Base-by-base conservation (phyloP, 2,113 vertebrate genomes). In the Mugil cephalus region DNA sequence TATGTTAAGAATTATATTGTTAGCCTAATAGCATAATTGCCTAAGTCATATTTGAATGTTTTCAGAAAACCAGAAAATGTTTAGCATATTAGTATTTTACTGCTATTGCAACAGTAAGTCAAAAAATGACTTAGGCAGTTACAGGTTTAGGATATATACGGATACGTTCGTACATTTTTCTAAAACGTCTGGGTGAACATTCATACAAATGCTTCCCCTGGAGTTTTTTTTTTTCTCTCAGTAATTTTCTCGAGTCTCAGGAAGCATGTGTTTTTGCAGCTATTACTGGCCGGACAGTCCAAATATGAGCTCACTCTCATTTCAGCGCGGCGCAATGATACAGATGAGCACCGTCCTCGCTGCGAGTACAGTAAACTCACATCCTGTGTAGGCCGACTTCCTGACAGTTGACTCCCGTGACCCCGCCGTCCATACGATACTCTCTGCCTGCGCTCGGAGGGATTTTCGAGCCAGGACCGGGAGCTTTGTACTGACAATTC, bases 321-420 rank as follows among this genome's bases (percentile, higher is more conserved):
- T 76, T 64, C 36, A 18, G 63, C 47, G 13, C 3, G 39, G 63
- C 4, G 53, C 30, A 19, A 7, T 39, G 55, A 71, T 43, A 74
- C 83, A 68, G 70, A 77, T 68, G 74, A 82, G 66, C 67, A 36
- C 53, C 1, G 39, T 58, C 46, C 68, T 36, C 62, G 45, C 51
- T 21, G 48, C 8, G 53, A 80, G 69, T 60, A 53, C 64, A 79
- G 70, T 69, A 69, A 82, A 80, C 52, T 56, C 47, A 68, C 76
- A 66, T 88, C 83, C 87, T 88, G 84, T 56, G 79, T 69, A 75
- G 63, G 80, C 79, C 4, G 51, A 82, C 80, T 74, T 88, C 85
- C 87, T 84, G 76, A 50, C 36, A 30, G 82, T 51, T 61, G 73
- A 79, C 77, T 77, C 55, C 10, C 63, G 5, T 60, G 82, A 86